phyloP scores from a whole-genome alignment of 2,888 invertebrate genomes.

The Melitaea athalia region DNA sequence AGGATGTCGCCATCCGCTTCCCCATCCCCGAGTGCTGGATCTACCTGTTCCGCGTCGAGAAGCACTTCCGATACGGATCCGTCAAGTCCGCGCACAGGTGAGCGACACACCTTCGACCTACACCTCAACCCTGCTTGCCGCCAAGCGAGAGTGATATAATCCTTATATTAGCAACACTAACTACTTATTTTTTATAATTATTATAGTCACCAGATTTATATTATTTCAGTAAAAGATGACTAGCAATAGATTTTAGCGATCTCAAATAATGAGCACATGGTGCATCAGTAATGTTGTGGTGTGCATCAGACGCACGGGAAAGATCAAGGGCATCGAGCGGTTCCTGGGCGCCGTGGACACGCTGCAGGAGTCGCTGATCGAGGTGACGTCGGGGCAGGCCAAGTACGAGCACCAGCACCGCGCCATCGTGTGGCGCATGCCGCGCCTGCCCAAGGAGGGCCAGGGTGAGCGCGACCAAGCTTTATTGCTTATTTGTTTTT shows the following conservation, averaged over 20 bases:
- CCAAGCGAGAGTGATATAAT: too few species aligned
- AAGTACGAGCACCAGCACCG: constrained; percentile 99
- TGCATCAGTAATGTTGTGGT: not conserved
- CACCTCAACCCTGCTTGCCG: not conserved
- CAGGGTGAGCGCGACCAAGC: constrained; percentile 87
- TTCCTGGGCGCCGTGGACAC: constrained; percentile 95
- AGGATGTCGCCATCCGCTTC: constrained; percentile 97
- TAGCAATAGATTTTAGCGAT: too few species aligned
- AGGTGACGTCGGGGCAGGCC: constrained; percentile 97
- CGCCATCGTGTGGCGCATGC: constrained; percentile 99
- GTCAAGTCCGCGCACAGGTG: constrained; percentile 94
- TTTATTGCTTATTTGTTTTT: too few species aligned
- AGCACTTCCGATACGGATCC: constrained; percentile 98
- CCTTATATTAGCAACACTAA: too few species aligned
- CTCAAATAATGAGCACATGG: too few species aligned
- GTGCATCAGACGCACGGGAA: constrained; percentile 86
- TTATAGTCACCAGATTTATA: too few species aligned
- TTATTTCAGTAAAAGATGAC: too few species aligned
- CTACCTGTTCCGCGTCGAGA: constrained; percentile 98
- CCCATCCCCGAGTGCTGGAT: constrained; percentile 99
- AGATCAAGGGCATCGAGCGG: constrained; percentile 95
- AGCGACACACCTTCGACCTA: not conserved
- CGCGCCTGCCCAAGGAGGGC: constrained; percentile 98
- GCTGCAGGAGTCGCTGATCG: constrained; percentile 94
- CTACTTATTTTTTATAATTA: too few species aligned